These are phyloP conservation scores for Theonella swinhoei DNA, from an alignment of 37 sponge, comb jelly and placozoan genomes.

Conservation along the genomic window DNA sequence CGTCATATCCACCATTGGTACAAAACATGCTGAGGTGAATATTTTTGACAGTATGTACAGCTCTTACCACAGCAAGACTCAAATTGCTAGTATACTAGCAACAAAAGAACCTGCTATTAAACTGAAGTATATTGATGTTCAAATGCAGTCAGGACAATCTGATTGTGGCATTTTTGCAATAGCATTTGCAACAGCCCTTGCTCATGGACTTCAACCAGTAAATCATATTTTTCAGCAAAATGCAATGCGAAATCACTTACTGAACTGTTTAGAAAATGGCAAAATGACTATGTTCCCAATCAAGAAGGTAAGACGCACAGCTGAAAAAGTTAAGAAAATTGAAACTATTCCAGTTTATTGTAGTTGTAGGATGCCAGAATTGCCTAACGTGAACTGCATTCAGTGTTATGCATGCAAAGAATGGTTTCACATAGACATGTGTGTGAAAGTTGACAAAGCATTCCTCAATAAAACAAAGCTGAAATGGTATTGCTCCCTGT, in stretches of 20 bases:
- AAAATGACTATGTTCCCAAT: no score
- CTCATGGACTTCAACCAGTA: no score
- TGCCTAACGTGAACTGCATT: background rate
- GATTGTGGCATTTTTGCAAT: slow-evolving; percentile 53
- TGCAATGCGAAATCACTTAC: slow-evolving; percentile 51
- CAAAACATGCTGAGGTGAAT: slow-evolving; percentile 14
- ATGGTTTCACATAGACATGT: slow-evolving; percentile 29
- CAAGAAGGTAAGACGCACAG: no score
- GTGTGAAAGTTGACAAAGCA: no score
- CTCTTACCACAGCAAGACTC: no score
- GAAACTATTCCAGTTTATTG: no score
- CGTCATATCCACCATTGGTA: slow-evolving; percentile 21
- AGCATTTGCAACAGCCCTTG: slow-evolving; percentile 37
- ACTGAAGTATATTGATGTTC: slow-evolving; percentile 48
- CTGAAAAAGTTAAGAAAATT: no score
- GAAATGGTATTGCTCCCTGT: no score
- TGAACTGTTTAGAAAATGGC: slow-evolving; percentile 27
- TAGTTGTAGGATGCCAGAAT: slow-evolving; percentile 16
- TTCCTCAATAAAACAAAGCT: no score
- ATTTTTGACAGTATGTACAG: slow-evolving; percentile 27
- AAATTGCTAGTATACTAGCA: slow-evolving; percentile 28
- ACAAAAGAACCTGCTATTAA: slow-evolving; percentile 11
- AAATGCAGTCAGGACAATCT: slow-evolving; percentile 25
- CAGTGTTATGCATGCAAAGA: slow-evolving; percentile 14
- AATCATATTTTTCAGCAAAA: no score